Evolutionary conservation across 2,888 invertebrate species (phyloP).

Genomic region (Anagyrus pseudococci): DNA sequence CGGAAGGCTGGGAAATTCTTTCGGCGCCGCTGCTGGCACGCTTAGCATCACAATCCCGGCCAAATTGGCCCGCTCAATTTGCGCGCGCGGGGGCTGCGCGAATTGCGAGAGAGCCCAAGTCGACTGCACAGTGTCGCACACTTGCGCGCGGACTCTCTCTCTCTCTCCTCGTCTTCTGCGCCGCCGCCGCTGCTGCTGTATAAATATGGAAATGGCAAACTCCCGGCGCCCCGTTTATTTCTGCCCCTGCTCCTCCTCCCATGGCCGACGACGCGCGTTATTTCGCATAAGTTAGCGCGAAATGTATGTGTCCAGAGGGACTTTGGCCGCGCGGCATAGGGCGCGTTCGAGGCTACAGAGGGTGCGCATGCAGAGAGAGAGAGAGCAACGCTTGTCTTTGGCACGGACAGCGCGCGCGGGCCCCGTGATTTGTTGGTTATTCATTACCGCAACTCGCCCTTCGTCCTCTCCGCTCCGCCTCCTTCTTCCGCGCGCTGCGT

Average conservation of each 20-base stretch:
- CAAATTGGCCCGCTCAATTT: slow-evolving; percentile 55
- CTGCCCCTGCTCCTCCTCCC: neutral
- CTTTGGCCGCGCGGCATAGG: neutral
- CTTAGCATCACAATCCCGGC: slow-evolving; percentile 55
- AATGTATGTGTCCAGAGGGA: neutral
- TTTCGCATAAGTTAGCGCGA: slow-evolving; percentile 27
- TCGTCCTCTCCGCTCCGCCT: neutral
- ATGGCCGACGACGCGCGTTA: slow-evolving; percentile 8
- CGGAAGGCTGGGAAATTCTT: slow-evolving; percentile 28
- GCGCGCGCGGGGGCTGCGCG: no score
- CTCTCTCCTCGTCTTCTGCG: slow-evolving; percentile 5
- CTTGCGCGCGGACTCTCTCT: neutral
- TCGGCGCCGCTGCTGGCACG: slow-evolving; percentile 37
- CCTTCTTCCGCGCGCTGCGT: neutral
- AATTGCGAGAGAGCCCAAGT: no score
- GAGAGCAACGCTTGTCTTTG: no score
- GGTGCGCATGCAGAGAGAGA: slow-evolving; percentile 4
- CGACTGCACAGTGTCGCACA: no score
- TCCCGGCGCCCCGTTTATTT: slow-evolving; percentile 24
- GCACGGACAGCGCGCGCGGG: neutral
- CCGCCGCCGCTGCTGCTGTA: slow-evolving; percentile 17
- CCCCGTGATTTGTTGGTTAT: slow-evolving; percentile 26
- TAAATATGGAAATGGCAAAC: slow-evolving; percentile 48
- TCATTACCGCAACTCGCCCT: slow-evolving; percentile 10
- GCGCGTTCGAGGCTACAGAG: neutral